A percentile compares a stretch with the other conserved stretches of the same genome.
Conservation (phyloP, 2,113 vertebrate species). For the Atractosteus spatula region DNA sequence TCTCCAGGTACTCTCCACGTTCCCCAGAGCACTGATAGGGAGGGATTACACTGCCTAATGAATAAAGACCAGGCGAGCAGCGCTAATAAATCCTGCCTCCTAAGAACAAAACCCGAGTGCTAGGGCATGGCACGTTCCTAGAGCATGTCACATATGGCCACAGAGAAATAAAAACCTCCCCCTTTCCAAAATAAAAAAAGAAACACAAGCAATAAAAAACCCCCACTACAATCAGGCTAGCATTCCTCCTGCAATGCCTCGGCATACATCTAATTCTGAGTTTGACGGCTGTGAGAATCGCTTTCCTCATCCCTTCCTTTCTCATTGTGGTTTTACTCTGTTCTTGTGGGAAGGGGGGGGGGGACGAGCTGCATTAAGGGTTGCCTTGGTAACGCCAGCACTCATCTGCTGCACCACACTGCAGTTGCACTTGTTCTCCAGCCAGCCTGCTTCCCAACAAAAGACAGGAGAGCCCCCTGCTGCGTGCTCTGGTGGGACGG, state of each 20-base stretch:
- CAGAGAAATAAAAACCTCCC: conserved; percentile 53
- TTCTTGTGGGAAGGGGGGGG: conserved; percentile 49
- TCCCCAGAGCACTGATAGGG: conserved; percentile 51
- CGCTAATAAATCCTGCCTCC: conserved; percentile 23
- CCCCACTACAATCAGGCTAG: neutral
- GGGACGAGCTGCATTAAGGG: conserved; percentile 59
- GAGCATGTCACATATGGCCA: conserved; percentile 5
- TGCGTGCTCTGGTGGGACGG: conserved; percentile 44
- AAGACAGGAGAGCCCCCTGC: conserved; percentile 31
- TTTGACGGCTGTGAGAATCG: neutral
- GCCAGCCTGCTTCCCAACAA: conserved; percentile 45
- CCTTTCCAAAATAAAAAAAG: conserved; percentile 6
- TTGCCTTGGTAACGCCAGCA: conserved; percentile 81
- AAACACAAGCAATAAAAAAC: neutral
- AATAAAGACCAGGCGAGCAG: conserved; percentile 44
- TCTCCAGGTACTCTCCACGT: conserved; percentile 64
- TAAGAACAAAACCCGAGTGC: no score
- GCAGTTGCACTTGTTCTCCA: conserved; percentile 52
- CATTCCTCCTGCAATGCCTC: conserved; percentile 3
- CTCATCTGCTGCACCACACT: conserved; percentile 72
- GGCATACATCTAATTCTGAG: conserved; percentile 35
- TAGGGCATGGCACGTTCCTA: neutral
- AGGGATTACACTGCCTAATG: conserved; percentile 44
- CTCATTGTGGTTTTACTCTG: conserved; percentile 44
- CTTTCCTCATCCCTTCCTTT: conserved; percentile 24